These are phyloP conservation scores for Tragelaphus strepsiceros DNA, from an alignment of 2,113 vertebrate species.

Conservation along the genomic window DNA sequence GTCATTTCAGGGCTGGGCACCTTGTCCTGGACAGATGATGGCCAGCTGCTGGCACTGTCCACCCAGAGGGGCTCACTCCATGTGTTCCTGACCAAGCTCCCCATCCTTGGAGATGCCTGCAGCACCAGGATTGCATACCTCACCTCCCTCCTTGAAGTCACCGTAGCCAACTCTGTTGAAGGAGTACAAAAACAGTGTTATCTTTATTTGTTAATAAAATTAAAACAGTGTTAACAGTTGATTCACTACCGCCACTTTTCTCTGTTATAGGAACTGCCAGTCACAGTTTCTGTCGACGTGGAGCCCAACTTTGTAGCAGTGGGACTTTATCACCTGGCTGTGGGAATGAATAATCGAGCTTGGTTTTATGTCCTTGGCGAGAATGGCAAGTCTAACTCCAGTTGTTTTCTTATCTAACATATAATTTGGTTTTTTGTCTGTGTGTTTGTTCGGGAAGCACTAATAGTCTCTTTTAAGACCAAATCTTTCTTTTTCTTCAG, in stretches of 20 bases:
- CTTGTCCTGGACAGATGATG: constrained; percentile 96
- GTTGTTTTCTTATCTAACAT: background rate
- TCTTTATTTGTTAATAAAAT: constrained; percentile 43
- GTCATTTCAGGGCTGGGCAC: constrained; percentile 88
- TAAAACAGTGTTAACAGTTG: background rate
- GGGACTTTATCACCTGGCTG: constrained; percentile 93
- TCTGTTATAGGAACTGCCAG: constrained; percentile 83
- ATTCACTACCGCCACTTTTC: constrained; percentile 7
- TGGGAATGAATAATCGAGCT: constrained; percentile 98
- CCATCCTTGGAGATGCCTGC: constrained; percentile 91
- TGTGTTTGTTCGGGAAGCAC: background rate
- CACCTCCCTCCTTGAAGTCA: constrained; percentile 97
- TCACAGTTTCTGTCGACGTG: constrained; percentile 92
- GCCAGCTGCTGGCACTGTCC: constrained; percentile 93
- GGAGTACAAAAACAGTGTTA: constrained; percentile 82
- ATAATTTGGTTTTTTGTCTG: background rate
- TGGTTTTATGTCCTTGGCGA: constrained; percentile 95
- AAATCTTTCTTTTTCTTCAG: background rate
- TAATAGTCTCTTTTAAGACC: background rate
- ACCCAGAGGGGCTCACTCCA: constrained; percentile 91
- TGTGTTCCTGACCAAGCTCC: constrained; percentile 95
- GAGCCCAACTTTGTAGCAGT: constrained; percentile 94
- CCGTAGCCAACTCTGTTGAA: constrained; percentile 91
- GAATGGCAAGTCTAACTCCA: constrained; percentile 79
- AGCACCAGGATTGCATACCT: constrained; percentile 91